Percentiles rank a stretch among this genome's conserved stretches.
Conservation (phyloP, 1,140 invertebrate genomes). For the Calycopis cecrops region DNA sequence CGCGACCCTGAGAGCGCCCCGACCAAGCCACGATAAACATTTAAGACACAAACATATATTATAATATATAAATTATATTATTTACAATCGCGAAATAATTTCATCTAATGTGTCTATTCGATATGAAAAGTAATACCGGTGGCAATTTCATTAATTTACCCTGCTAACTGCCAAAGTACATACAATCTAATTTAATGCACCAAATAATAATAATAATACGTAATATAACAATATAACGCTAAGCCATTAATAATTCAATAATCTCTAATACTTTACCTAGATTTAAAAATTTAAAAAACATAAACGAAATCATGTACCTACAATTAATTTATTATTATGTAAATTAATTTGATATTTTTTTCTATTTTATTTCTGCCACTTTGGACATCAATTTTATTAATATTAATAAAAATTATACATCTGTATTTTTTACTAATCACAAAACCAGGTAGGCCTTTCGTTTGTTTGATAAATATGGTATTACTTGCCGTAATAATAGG, state of each 20-base stretch:
- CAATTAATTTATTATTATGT: neutral
- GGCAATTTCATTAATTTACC: conserved; percentile 15
- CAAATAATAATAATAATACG: neutral
- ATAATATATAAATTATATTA: conserved; percentile 37
- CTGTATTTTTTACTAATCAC: neutral
- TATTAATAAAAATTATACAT: neutral
- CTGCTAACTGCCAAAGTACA: conserved; percentile 12
- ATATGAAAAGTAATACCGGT: conserved; percentile 13
- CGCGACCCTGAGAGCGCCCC: conserved; percentile 41
- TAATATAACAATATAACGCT: neutral
- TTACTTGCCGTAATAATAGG: neutral
- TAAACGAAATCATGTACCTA: neutral
- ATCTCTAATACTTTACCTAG: too few relatives aligned
- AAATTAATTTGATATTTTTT: neutral
- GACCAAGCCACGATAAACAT: conserved; percentile 34
- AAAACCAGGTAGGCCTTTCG: neutral
- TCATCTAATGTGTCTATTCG: conserved; percentile 15
- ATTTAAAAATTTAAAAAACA: neutral
- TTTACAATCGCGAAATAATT: conserved; percentile 38
- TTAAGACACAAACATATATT: conserved; percentile 40
- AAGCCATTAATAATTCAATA: too few relatives aligned
- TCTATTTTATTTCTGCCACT: neutral
- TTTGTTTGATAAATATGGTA: neutral
- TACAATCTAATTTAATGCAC: neutral
- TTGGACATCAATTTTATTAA: neutral